Evolutionary conservation across 2,888 invertebrate species (phyloP).

Genomic region (Heliconius ismenius): DNA sequence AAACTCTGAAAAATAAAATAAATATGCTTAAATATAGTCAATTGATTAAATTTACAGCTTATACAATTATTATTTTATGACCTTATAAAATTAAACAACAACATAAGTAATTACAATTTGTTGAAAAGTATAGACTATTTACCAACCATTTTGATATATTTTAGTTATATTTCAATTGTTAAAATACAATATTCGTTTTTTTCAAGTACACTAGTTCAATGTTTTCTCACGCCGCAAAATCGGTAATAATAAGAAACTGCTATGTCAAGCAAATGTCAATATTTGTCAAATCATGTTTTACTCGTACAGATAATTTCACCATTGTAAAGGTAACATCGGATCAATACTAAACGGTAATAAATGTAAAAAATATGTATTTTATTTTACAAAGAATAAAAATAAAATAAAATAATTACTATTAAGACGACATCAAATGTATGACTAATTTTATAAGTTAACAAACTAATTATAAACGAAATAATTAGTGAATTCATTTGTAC

Average conservation of each 20-base stretch:
- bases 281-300: constrained; percentile 44
- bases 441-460: background rate
- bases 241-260: background rate
- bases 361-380: background rate
- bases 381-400: background rate
- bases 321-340: background rate
- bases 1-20: constrained; percentile 82
- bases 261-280: constrained; percentile 26
- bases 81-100: background rate
- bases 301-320: constrained; percentile 6
- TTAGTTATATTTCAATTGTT: background rate
- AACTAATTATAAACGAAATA: background rate
- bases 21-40: background rate
- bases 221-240: constrained; percentile 8
- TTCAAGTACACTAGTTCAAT: background rate
- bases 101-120: background rate
- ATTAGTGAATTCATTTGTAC: background rate
- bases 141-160: constrained; percentile 15
- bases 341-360: too few relatives aligned
- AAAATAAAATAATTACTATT: background rate
- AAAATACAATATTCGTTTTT: background rate
- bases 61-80: background rate
- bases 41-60: background rate
- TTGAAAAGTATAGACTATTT: background rate
- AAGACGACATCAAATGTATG: background rate